phyloP scores from a whole-genome alignment of 2,888 invertebrate species.

The Diabrotica balteata region DNA sequence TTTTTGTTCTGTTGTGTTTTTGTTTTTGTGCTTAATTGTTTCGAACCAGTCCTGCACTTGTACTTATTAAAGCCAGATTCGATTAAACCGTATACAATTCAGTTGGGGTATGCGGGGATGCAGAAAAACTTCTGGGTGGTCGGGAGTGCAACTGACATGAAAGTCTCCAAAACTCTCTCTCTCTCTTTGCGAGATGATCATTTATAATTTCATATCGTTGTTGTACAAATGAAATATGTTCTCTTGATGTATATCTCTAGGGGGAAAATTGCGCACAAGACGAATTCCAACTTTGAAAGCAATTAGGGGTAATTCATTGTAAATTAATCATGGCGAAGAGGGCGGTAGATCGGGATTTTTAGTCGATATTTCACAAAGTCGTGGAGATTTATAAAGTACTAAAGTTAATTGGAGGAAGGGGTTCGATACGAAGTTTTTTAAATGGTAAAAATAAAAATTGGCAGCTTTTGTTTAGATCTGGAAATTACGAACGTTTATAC shows the following conservation, averaged over 20 bases:
- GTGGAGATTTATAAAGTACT: too few species aligned
- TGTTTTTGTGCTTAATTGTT: background rate
- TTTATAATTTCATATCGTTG: slow-evolving; percentile 31
- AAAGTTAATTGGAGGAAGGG: too few species aligned
- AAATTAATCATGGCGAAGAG: slow-evolving; percentile 6
- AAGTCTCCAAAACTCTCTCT: slow-evolving; percentile 20
- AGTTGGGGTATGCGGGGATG: background rate
- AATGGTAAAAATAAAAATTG: too few species aligned
- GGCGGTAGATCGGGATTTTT: too few species aligned
- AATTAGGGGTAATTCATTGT: slow-evolving; percentile 15
- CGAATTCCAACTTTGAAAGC: slow-evolving; percentile 23
- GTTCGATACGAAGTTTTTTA: too few species aligned
- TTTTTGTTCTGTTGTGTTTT: too few species aligned
- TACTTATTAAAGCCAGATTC: slow-evolving; percentile 30
- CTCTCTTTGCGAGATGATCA: slow-evolving; percentile 16
- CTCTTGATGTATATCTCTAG: slow-evolving; percentile 18
- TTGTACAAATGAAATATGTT: slow-evolving; percentile 29
- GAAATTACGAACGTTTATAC: too few species aligned
- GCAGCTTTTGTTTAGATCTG: too few species aligned
- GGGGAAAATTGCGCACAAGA: slow-evolving; percentile 16
- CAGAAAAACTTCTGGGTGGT: slow-evolving; percentile 18
- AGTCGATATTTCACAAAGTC: too few species aligned
- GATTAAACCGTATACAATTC: slow-evolving; percentile 23
- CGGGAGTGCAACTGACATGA: slow-evolving; percentile 24
- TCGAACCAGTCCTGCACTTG: slow-evolving; percentile 13